phyloP scores from a whole-genome alignment of 2,888 invertebrate species.

The Drosophila subquinaria region DNA sequence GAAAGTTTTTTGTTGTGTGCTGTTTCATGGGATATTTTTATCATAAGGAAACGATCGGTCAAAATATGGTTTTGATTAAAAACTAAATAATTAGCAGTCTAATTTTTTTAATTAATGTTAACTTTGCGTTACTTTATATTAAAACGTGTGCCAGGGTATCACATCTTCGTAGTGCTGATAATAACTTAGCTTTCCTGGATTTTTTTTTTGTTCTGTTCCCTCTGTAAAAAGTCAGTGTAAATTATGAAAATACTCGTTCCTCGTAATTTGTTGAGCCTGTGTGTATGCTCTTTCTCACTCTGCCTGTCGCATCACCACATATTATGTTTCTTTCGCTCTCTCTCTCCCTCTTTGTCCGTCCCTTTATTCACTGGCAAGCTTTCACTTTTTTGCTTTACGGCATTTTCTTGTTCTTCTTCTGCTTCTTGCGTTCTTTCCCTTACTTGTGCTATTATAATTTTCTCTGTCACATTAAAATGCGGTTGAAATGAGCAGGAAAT shows the following conservation, averaged over 20 bases:
- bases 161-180: not conserved
- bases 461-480: slow-evolving; percentile 74
- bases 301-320: not conserved
- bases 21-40: too few relatives aligned
- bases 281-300: slow-evolving; percentile 9
- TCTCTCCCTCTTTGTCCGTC: not conserved
- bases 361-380: slow-evolving; percentile 35
- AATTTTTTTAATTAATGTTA: too few relatives aligned
- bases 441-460: slow-evolving; percentile 68
- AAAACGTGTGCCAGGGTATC: not conserved
- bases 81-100: too few relatives aligned
- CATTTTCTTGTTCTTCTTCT: slow-evolving; percentile 26
- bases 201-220: slow-evolving; percentile 27
- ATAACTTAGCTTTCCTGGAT: not conserved
- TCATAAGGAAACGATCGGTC: too few relatives aligned
- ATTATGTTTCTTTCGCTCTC: not conserved
- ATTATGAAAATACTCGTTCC: slow-evolving; percentile 72
- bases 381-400: slow-evolving; percentile 46
- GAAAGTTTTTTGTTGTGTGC: too few relatives aligned
- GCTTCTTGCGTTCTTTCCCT: slow-evolving; percentile 41
- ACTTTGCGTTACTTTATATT: too few relatives aligned
- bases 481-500: slow-evolving; percentile 76
- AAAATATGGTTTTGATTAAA: too few relatives aligned
- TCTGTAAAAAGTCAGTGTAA: slow-evolving; percentile 68
- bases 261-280: slow-evolving; percentile 61